Evolutionary conservation across 2,797 vertebrate species (phyloP), one percentile per base, ranked within the genome.

Genomic region (Propithecus deckenii): DNA sequence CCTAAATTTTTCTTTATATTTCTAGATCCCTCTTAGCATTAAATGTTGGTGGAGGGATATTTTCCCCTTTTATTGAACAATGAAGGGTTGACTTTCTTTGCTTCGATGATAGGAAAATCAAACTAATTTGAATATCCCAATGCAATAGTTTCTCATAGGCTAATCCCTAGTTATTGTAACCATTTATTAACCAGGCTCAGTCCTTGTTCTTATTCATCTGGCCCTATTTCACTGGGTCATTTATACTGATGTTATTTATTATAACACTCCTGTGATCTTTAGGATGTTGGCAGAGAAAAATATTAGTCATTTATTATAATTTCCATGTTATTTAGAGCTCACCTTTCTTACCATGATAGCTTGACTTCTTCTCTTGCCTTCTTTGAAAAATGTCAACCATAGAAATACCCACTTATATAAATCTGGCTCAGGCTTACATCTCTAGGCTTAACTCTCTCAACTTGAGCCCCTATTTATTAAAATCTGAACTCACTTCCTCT

Each of bases 281-380:
- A 35, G 18, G 17, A 81, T 92, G 5, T 59, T 35, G 78, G n/a
- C 22, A 50, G 46, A 79, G 48, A 63, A 76, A 89, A 55, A 69
- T 43, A 22, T 28, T 48, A 63, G 13, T 52, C 13, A 80, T 18
- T 84, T 89, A 85, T 63, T 89, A 61, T 72, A 46, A 86, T n/a
- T 55, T 84, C 59, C 32, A 46, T 1, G 43, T 72, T 32, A 78
- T 57, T 79, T 79, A 55, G 41, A 84, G 3, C 6, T 59, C 32
- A 63, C 10, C 7, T 48, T 72, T 63, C 22, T 71, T 84, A 28
- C n/a, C 48, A 1, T 55, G 55, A n/a, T 43, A 50, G 8, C 23
- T 52, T 20, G 41, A 28, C 22, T 41, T 69, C 20, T 23, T 52
- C 46, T 92, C 28, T 79, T 59, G 20, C 25, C 25, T 90, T 92